These are phyloP conservation scores for Pararge aegeria DNA, from an alignment of 1,140 invertebrate genomes.

Conservation along the genomic window DNA sequence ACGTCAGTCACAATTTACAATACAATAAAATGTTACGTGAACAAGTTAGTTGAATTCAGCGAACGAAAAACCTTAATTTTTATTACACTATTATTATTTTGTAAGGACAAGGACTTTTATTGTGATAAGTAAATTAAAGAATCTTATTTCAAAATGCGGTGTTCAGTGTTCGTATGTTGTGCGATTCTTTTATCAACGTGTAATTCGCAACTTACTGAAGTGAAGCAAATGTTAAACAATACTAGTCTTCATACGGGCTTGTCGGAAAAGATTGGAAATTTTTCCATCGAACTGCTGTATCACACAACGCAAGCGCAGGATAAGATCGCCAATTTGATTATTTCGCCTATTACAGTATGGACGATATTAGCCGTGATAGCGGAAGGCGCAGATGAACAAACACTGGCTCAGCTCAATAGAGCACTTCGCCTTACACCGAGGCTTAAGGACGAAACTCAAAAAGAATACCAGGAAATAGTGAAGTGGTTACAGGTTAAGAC, in stretches of 20 bases:
- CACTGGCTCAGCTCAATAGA: slow-evolving; percentile 55
- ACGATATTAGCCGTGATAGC: slow-evolving; percentile 71
- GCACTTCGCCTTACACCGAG: slow-evolving; percentile 52
- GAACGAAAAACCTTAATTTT: no score
- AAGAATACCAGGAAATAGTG: slow-evolving; percentile 54
- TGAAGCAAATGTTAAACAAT: slow-evolving; percentile 5
- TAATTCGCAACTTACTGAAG: slow-evolving; percentile 5
- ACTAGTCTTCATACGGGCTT: slow-evolving; percentile 34
- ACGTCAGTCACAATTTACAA: slow-evolving; percentile 11
- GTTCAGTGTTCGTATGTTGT: slow-evolving; percentile 11
- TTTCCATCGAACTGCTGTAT: slow-evolving; percentile 65
- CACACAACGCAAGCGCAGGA: slow-evolving; percentile 42
- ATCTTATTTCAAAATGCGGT: slow-evolving; percentile 19
- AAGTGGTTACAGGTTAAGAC: slow-evolving; percentile 66
- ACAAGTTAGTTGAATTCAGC: neutral
- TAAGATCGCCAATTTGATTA: slow-evolving; percentile 46
- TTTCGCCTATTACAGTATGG: slow-evolving; percentile 80
- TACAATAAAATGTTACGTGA: slow-evolving; percentile 17
- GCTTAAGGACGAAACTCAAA: slow-evolving; percentile 43
- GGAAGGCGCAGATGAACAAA: slow-evolving; percentile 71
- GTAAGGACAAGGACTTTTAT: neutral
- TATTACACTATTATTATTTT: neutral
- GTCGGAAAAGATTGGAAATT: slow-evolving; percentile 63
- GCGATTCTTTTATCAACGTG: slow-evolving; percentile 5
- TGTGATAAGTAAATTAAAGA: neutral